Base-by-base conservation (phyloP, 2,888 invertebrate species). In the Pseudanteris insignis region DNA sequence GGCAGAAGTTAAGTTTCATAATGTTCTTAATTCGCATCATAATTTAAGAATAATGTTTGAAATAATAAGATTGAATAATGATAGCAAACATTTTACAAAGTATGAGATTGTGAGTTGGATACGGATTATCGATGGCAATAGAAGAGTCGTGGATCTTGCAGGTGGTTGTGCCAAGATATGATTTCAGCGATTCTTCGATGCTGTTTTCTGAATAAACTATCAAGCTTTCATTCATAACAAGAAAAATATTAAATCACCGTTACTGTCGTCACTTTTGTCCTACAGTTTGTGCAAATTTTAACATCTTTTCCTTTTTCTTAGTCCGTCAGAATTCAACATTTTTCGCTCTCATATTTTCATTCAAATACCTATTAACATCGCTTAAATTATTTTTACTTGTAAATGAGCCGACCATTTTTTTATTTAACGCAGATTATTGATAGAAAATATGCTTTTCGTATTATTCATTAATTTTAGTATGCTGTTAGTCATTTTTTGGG, bases 201-300 rank as follows among this genome's bases (percentile, higher is more conserved):
- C 68, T 76, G 75, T 77, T 77, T 77, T 76, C 73, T 75, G 74
- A 77, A 70, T 69, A 77, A 75, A 77, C 75, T 69, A 64, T 58
- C 65, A 67, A 70, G 76, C 74, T 76, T 75, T 75, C 74, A 76
- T 74, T 76, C 74, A 76, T 75, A 77, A 77, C 75, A 76, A 72
- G 74, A 74, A 75, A 76, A 77, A 74, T 76, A 76, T 76, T 77
- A 76, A 77, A 77, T 73, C 74, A 74, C 71, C 70, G 68, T 66
- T 67, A 66, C 67, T 67, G 59, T 57, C 59, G 50, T 63, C 64
- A 50, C 60, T 48, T 57, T n/a, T 55, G 50, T 58, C 51, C 51
- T 54, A 34, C 29, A 30, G 40, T 18, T 37, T 41, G 33, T 37
- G 43, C 57, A 18, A 53, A 25, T 53, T 32, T 43, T 55, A 53